Conservation (phyloP, 2,797 vertebrate genomes). For the Sebastes paucispinis region DNA sequence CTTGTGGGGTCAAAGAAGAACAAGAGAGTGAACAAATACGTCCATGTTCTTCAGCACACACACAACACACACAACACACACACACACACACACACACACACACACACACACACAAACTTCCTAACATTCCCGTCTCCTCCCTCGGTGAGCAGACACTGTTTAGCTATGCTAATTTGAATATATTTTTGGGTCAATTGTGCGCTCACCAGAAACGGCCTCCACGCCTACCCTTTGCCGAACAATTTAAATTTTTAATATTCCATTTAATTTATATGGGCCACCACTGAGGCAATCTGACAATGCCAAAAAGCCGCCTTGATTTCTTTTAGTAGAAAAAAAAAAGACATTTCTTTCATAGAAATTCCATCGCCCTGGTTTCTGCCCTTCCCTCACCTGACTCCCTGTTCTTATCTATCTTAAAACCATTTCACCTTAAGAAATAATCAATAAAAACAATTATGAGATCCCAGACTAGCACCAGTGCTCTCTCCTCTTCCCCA, state of each 20-base stretch:
- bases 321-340: conserved; percentile 29
- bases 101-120: not conserved
- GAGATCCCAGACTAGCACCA: conserved; percentile 66
- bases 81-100: conserved; percentile 14
- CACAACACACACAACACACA: not conserved
- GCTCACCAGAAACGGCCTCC: conserved; percentile 77
- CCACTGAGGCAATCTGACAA: conserved; percentile 79
- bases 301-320: conserved; percentile 72
- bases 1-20: conserved; percentile 47
- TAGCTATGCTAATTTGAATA: conserved; percentile 85
- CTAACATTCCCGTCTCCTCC: not conserved
- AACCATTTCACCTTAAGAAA: conserved; percentile 85
- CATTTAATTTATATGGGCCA: conserved; percentile 85
- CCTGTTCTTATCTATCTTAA: conserved; percentile 77
- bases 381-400: conserved; percentile 58
- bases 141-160: conserved; percentile 74
- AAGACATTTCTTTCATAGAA: conserved; percentile 33
- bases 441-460: conserved; percentile 88
- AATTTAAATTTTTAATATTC: conserved; percentile 87
- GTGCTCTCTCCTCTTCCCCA: conserved; percentile 34
- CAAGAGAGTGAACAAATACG: conserved; percentile 38
- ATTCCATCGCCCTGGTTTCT: conserved; percentile 38
- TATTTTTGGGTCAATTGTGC: conserved; percentile 84
- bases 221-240: conserved; percentile 80
- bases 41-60: conserved; percentile 34